These are phyloP conservation scores for Empidonax traillii DNA, from an alignment of 2,113 vertebrate genomes.

Conservation along the genomic window DNA sequence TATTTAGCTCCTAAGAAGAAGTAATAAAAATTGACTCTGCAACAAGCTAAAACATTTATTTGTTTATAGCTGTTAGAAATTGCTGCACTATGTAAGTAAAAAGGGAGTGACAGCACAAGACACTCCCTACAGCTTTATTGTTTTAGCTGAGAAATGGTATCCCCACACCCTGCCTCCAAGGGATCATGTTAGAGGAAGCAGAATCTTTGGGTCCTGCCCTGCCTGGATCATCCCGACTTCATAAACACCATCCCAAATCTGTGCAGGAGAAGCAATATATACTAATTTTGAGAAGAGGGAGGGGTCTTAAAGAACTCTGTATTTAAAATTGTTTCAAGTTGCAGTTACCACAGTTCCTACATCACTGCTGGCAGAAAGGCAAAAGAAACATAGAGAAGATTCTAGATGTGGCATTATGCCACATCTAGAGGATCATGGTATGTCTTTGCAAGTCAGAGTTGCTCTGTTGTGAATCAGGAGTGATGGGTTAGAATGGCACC, in stretches of 20 bases:
- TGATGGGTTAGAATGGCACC: conserved; percentile 4
- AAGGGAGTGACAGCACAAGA: not conserved
- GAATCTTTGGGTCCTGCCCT: not conserved
- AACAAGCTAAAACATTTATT: not conserved
- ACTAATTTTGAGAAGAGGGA: not conserved
- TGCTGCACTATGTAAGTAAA: not conserved
- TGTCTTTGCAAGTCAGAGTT: not conserved
- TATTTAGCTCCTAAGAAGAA: not conserved
- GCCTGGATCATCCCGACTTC: not conserved
- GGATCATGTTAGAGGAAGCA: not conserved
- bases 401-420: not conserved
- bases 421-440: not conserved
- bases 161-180: not conserved
- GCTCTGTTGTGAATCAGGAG: not conserved
- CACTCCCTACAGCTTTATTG: not conserved
- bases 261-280: not conserved
- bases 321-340: not conserved
- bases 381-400: not conserved
- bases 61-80: not conserved
- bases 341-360: not conserved
- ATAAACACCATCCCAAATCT: not conserved
- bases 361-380: not conserved
- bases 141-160: not conserved
- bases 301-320: not conserved
- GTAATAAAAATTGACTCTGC: conserved; percentile 26